These are phyloP conservation scores for Empidonax traillii DNA, from an alignment of 2,113 vertebrate species.

Conservation along the genomic window DNA sequence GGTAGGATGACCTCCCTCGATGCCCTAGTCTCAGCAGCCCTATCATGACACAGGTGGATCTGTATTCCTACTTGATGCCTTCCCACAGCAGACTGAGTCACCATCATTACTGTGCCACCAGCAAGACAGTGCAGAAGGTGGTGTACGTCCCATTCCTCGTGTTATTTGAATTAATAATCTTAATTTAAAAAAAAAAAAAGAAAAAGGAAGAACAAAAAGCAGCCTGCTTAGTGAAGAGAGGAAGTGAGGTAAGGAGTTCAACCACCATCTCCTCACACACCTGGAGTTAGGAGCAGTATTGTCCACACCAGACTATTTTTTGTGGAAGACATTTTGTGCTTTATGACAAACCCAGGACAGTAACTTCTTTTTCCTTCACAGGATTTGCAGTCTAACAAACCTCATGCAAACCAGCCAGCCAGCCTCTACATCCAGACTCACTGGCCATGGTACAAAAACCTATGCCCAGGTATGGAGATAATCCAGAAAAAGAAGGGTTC, in stretches of 20 bases:
- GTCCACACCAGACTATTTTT: neutral
- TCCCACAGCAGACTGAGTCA: neutral
- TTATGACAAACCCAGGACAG: neutral
- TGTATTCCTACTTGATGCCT: neutral
- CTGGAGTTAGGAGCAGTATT: neutral
- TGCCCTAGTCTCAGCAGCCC: neutral
- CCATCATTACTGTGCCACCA: too few species aligned
- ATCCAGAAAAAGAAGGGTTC: neutral
- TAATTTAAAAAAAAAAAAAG: neutral
- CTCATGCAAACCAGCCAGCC: neutral
- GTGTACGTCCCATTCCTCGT: neutral
- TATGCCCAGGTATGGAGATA: neutral
- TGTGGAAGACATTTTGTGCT: neutral
- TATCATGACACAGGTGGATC: neutral
- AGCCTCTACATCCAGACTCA: neutral
- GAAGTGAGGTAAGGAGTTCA: neutral
- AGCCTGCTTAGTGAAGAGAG: neutral
- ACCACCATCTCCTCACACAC: neutral
- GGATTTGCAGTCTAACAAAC: neutral
- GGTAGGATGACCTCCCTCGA: neutral
- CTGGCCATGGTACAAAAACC: too few species aligned
- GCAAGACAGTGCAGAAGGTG: neutral
- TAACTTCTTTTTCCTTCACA: neutral
- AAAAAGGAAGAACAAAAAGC: neutral
- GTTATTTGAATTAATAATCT: rapidly evolving